Conservation (phyloP, 2,797 vertebrate species). For the Sternarchorhynchus goeldii region DNA sequence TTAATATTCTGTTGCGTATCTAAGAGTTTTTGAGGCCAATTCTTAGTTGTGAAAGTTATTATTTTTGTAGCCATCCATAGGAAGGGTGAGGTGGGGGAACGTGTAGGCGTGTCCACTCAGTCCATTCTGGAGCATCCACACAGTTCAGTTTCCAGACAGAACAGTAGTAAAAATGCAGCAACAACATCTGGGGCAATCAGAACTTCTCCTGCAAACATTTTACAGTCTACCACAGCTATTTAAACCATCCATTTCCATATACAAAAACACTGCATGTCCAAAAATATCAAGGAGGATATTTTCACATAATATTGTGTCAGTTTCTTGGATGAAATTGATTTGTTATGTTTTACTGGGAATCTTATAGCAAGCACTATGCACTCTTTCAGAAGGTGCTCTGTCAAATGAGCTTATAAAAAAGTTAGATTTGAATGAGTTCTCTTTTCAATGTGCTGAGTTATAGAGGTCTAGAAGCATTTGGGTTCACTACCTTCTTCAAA, state of each 20-base stretch:
- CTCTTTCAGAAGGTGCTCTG: slow-evolving; percentile 45
- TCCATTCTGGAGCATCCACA: slow-evolving; percentile 56
- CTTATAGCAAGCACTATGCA: slow-evolving; percentile 26
- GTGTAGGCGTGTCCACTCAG: slow-evolving; percentile 44
- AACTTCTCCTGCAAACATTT: slow-evolving; percentile 58
- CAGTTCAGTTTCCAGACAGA: slow-evolving; percentile 60
- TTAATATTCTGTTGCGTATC: slow-evolving; percentile 7
- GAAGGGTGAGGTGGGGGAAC: slow-evolving; percentile 45
- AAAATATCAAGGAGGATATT: slow-evolving; percentile 49
- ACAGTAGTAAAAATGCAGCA: slow-evolving; percentile 56
- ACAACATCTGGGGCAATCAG: slow-evolving; percentile 60
- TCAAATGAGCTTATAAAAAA: slow-evolving; percentile 49
- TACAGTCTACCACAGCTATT: slow-evolving; percentile 55
- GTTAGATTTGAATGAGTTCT: slow-evolving; percentile 35
- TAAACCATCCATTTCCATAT: slow-evolving; percentile 57
- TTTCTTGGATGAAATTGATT: slow-evolving; percentile 41
- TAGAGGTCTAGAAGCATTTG: slow-evolving; percentile 34
- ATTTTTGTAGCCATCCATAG: slow-evolving; percentile 53
- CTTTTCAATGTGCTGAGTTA: slow-evolving; percentile 38
- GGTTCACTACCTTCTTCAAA: slow-evolving; percentile 49
- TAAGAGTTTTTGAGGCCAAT: slow-evolving; percentile 42
- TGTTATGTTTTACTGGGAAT: slow-evolving; percentile 29
- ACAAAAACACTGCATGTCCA: slow-evolving; percentile 48
- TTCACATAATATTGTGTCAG: slow-evolving; percentile 31
- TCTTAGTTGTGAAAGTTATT: slow-evolving; percentile 59